These are phyloP conservation scores for Sepiola atlantica DNA, from an alignment of 2,888 invertebrate species.

Conservation along the genomic window DNA sequence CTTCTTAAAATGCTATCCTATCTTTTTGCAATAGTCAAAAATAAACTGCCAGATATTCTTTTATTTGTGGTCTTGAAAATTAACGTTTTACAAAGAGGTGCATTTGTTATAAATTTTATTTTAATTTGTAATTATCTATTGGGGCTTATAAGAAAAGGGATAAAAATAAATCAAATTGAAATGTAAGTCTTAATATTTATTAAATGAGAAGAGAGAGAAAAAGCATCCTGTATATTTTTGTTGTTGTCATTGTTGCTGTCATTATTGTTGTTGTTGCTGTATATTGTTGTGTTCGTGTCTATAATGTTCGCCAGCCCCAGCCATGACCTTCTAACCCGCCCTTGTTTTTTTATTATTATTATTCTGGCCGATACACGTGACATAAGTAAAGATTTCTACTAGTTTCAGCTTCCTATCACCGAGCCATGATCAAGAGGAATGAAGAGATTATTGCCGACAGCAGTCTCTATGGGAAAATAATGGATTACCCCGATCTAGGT, in stretches of 20 bases:
- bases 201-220: not conserved
- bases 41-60: not conserved
- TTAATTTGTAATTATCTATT: not conserved
- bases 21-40: not conserved
- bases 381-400: slow-evolving; percentile 21
- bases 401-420: slow-evolving; percentile 32
- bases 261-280: too few relatives aligned
- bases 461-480: slow-evolving; percentile 32
- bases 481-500: slow-evolving; percentile 32
- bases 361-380: not conserved
- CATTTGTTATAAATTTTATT: not conserved
- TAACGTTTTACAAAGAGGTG: not conserved
- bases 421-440: slow-evolving; percentile 32
- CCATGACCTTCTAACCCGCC: not conserved
- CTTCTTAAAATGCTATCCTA: too few relatives aligned
- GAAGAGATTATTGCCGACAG: slow-evolving; percentile 32
- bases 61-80: not conserved
- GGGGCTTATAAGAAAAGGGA: not conserved
- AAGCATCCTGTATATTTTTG: not conserved
- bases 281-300: not conserved
- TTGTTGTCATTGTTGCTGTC: too few relatives aligned
- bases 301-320: not conserved
- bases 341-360: not conserved
- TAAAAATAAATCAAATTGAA: not conserved
- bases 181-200: not conserved